These are phyloP conservation scores for Drosophila parthenogenetica DNA, from an alignment of 2,888 invertebrate genomes.

Conservation along the genomic window DNA sequence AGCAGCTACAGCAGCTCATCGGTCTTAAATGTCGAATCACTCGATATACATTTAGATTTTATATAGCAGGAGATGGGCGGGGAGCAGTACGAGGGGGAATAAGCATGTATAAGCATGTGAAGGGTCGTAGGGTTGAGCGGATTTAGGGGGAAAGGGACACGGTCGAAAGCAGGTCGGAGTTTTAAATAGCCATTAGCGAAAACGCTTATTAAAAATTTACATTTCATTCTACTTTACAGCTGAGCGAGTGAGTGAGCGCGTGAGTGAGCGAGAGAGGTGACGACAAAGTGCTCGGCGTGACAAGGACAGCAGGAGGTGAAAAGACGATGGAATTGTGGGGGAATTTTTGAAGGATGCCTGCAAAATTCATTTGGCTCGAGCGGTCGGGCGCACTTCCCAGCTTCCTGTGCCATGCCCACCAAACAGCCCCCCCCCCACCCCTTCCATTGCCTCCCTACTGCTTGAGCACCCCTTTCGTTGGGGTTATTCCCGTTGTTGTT, in stretches of 20 bases:
- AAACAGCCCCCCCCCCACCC: not conserved
- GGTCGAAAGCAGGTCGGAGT: conserved; percentile 64
- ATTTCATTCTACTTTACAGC: conserved; percentile 82
- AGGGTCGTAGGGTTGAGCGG: conserved; percentile 3
- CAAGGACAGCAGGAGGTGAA: not conserved
- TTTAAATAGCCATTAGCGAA: conserved; percentile 85
- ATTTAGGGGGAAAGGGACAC: not conserved
- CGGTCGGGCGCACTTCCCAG: conserved; percentile 58
- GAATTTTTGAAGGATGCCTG: conserved; percentile 42
- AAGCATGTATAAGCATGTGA: conserved; percentile 48
- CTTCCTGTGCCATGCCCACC: conserved; percentile 35
- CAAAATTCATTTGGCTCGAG: conserved; percentile 59
- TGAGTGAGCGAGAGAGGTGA: not conserved
- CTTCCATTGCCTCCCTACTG: no score
- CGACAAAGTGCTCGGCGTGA: conserved; percentile 35
- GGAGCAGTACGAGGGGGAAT: not conserved
- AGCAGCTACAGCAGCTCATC: conserved; percentile 41
- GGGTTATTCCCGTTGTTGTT: conserved; percentile 56
- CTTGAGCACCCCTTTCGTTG: not conserved
- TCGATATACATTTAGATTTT: conserved; percentile 56
- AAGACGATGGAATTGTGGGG: conserved; percentile 1
- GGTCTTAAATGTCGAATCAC: conserved; percentile 60
- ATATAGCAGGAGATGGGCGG: conserved; percentile 18
- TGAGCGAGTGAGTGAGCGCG: conserved; percentile 1
- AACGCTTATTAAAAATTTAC: conserved; percentile 85